Evolutionary conservation across 64 coral and sea anemone species (phyloP).

Genomic region (Pocillopora damicornis): DNA sequence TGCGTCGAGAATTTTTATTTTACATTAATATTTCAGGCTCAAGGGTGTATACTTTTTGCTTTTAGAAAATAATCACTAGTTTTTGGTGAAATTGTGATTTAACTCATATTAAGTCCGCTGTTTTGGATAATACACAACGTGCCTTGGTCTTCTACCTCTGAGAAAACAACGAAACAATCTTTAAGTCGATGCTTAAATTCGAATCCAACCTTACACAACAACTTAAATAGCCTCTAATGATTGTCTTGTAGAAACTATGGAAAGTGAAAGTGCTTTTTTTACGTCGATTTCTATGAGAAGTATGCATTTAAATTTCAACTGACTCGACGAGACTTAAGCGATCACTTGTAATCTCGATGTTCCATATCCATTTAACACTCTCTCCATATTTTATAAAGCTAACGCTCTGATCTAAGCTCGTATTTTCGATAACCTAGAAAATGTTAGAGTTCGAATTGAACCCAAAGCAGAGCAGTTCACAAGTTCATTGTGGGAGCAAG

Average conservation of each 20-base stretch:
- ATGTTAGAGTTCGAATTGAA: neutral
- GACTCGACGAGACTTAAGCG: too few relatives aligned
- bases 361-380: neutral
- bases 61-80: neutral
- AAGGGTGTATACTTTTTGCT: constrained; percentile 21
- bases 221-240: neutral
- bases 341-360: neutral
- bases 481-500: neutral
- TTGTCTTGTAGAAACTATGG: neutral
- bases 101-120: neutral
- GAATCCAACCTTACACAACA: neutral
- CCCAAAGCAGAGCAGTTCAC: neutral
- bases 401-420: too few relatives aligned
- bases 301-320: neutral
- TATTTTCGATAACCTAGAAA: too few relatives aligned
- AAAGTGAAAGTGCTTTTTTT: neutral
- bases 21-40: constrained; percentile 35
- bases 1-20: neutral
- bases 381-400: neutral
- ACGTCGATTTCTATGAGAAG: neutral
- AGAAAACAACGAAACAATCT: neutral
- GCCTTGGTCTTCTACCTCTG: neutral
- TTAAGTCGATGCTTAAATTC: neutral
- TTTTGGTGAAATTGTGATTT: constrained; percentile 2
- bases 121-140: neutral